Percentiles rank a stretch among this genome's conserved stretches.
Evolutionary conservation across 2,797 vertebrate genomes (phyloP).

Genomic region (Sebastes taczanowskii): DNA sequence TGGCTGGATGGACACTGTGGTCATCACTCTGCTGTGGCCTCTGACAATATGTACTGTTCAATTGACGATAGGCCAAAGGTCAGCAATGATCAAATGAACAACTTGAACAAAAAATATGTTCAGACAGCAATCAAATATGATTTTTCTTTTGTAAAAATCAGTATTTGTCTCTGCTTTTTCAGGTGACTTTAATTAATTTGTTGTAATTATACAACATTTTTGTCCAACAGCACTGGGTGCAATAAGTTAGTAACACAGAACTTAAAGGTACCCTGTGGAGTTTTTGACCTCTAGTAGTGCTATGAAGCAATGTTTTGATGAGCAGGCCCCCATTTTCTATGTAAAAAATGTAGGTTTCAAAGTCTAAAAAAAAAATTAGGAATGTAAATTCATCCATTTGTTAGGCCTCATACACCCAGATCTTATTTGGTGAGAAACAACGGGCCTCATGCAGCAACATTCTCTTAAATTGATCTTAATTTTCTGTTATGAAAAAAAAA

Average conservation of each 20-base stretch:
- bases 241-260: background rate
- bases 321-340: background rate
- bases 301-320: background rate
- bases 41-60: conserved; percentile 66
- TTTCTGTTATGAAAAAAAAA: too few species aligned
- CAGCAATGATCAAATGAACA: conserved; percentile 78
- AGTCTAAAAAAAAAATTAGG: too few species aligned
- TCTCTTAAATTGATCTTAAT: too few species aligned
- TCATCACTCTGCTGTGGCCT: conserved; percentile 81
- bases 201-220: background rate
- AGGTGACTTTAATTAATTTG: background rate
- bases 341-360: too few species aligned
- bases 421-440: too few species aligned
- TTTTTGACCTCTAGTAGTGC: background rate
- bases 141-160: background rate
- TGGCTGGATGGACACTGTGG: conserved; percentile 79
- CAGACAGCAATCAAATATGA: conserved; percentile 19
- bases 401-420: too few species aligned
- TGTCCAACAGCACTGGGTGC: background rate
- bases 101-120: conserved; percentile 37
- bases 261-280: conserved; percentile 19
- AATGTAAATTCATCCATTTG: too few species aligned
- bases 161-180: background rate
- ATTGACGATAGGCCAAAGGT: conserved; percentile 79
- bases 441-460: too few species aligned